These are phyloP conservation scores for Struthio camelus DNA, from an alignment of 2,113 vertebrate species.

Conservation along the genomic window DNA sequence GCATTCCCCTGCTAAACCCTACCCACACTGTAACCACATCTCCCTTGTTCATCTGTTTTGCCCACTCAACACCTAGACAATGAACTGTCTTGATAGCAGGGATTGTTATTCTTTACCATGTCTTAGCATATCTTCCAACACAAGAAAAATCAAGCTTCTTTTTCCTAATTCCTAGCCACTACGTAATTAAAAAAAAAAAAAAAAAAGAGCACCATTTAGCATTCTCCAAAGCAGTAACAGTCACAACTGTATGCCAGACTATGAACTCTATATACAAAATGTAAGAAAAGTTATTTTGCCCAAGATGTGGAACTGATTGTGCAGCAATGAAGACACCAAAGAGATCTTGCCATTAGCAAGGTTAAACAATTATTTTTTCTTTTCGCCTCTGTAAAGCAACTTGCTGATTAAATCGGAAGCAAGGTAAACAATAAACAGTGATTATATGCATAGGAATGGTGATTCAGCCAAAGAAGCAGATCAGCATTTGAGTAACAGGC, in stretches of 20 bases:
- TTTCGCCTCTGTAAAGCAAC: slow-evolving; percentile 3
- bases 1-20: background rate
- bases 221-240: background rate
- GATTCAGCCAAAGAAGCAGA: slow-evolving; percentile 56
- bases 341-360: slow-evolving; percentile 32
- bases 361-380: slow-evolving; percentile 38
- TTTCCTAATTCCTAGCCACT: background rate
- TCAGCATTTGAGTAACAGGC: slow-evolving; percentile 41
- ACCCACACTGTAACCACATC: background rate
- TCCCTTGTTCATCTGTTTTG: background rate
- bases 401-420: slow-evolving; percentile 43
- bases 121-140: background rate
- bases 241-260: background rate
- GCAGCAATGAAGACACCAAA: background rate
- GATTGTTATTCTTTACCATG: background rate
- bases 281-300: background rate
- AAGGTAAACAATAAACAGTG: slow-evolving; percentile 64
- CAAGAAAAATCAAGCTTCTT: background rate
- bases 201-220: background rate
- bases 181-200: background rate
- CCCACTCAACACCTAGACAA: background rate
- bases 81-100: background rate
- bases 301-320: background rate
- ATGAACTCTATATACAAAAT: accelerated
- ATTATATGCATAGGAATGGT: slow-evolving; percentile 45